Conservation (phyloP, 2,113 vertebrate genomes). For the Osmerus eperlanus region DNA sequence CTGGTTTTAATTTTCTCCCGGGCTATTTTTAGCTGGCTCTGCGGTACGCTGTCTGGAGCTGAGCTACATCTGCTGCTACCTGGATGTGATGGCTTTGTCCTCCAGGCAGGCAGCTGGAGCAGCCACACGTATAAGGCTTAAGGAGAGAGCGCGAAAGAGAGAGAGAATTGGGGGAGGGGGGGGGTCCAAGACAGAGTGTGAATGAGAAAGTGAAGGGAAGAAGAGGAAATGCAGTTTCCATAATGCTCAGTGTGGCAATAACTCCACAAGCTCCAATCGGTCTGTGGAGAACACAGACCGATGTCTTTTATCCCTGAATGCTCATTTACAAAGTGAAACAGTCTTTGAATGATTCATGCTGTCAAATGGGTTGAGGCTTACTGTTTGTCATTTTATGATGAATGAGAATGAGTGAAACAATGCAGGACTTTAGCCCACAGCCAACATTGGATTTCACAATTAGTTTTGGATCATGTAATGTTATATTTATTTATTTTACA, state of each 20-base stretch:
- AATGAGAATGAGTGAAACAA: constrained; percentile 16
- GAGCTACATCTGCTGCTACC: constrained; percentile 20
- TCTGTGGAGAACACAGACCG: constrained; percentile 3
- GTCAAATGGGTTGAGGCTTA: not conserved
- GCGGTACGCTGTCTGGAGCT: constrained; percentile 37
- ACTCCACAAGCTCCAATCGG: too few species aligned
- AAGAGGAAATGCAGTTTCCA: too few species aligned
- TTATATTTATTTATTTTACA: not conserved
- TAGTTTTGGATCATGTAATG: constrained; percentile 26
- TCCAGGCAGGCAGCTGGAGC: too few species aligned
- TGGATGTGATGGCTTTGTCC: constrained; percentile 1
- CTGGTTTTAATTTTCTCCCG: constrained; percentile 57
- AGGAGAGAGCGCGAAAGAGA: too few species aligned
- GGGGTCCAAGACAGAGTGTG: too few species aligned
- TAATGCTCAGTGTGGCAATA: too few species aligned
- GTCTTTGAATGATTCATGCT: constrained; percentile 23
- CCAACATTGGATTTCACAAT: constrained; percentile 9
- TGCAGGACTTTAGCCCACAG: constrained; percentile 10
- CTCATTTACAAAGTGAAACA: not conserved
- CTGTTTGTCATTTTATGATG: not conserved
- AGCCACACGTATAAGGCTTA: too few species aligned
- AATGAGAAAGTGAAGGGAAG: too few species aligned
- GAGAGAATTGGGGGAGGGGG: constrained; percentile 14
- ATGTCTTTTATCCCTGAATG: not conserved
- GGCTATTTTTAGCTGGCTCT: constrained; percentile 67